phyloP scores from a whole-genome alignment of 1,140 invertebrate genomes.

The Acromyrmex heyeri region DNA sequence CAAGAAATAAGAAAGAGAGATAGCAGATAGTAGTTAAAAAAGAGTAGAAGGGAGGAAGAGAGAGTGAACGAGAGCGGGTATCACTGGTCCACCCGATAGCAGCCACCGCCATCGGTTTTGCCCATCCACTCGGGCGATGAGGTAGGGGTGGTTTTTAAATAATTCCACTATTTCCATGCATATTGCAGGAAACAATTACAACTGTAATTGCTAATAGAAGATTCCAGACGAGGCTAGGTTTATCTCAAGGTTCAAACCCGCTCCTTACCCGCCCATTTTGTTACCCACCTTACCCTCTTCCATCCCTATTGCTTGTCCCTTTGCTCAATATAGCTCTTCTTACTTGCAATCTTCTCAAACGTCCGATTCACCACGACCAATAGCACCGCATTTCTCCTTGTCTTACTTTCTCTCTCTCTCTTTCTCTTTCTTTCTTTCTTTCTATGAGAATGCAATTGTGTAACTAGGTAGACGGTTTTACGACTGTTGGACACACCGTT shows the following conservation, averaged over 20 bases:
- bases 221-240: slow-evolving; percentile 86
- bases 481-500: slow-evolving; percentile 51
- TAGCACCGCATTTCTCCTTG: slow-evolving; percentile 31
- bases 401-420: neutral
- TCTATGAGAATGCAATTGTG: slow-evolving; percentile 6
- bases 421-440: neutral
- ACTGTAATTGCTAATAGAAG: slow-evolving; percentile 87
- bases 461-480: slow-evolving; percentile 55
- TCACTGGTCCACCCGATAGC: slow-evolving; percentile 72
- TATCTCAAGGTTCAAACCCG: slow-evolving; percentile 82
- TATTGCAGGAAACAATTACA: slow-evolving; percentile 87
- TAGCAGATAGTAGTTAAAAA: neutral
- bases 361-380: slow-evolving; percentile 46
- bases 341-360: slow-evolving; percentile 61
- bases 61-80: slow-evolving; percentile 29
- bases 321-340: slow-evolving; percentile 55
- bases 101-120: slow-evolving; percentile 42
- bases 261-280: slow-evolving; percentile 71
- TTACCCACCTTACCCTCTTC: slow-evolving; percentile 52
- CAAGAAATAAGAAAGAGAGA: slow-evolving; percentile 66
- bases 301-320: slow-evolving; percentile 27
- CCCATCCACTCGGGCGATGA: slow-evolving; percentile 21
- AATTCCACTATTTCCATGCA: slow-evolving; percentile 87
- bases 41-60: slow-evolving; percentile 45
- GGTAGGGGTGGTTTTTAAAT: slow-evolving; percentile 85